These are phyloP conservation scores for Pseudochirops corinnae DNA, from an alignment of 2,797 vertebrate genomes.

Conservation along the genomic window DNA sequence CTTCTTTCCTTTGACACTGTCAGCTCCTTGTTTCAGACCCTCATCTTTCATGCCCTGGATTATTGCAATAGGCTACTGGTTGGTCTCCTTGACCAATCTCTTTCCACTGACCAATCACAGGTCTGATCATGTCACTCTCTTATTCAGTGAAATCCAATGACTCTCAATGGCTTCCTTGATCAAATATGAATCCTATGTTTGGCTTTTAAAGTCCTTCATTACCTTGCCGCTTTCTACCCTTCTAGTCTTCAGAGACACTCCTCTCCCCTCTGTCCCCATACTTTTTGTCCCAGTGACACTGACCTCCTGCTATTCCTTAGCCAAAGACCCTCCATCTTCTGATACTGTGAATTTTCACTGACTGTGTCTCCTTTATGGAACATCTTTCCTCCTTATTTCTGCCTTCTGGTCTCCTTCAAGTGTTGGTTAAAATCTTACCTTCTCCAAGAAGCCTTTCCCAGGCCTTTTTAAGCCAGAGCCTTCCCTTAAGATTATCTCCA, in stretches of 20 bases:
- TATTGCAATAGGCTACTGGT: background rate
- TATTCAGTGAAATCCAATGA: background rate
- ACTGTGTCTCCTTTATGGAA: no score
- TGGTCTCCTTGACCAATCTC: background rate
- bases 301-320: background rate
- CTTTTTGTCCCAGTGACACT: background rate
- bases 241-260: background rate
- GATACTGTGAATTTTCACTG: background rate
- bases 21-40: background rate
- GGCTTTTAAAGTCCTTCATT: background rate
- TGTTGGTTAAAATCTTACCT: no score
- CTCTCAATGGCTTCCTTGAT: background rate
- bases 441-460: no score
- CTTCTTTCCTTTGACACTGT: background rate
- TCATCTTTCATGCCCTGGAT: background rate
- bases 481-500: no score
- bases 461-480: no score
- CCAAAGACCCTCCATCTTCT: background rate
- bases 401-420: no score
- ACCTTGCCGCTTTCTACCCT: background rate
- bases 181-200: background rate
- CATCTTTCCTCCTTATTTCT: no score
- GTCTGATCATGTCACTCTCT: background rate
- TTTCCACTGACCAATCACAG: background rate
- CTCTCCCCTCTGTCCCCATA: background rate